These are phyloP conservation scores for Zaprionus davidi DNA, from an alignment of 1,140 invertebrate species.

Conservation along the genomic window DNA sequence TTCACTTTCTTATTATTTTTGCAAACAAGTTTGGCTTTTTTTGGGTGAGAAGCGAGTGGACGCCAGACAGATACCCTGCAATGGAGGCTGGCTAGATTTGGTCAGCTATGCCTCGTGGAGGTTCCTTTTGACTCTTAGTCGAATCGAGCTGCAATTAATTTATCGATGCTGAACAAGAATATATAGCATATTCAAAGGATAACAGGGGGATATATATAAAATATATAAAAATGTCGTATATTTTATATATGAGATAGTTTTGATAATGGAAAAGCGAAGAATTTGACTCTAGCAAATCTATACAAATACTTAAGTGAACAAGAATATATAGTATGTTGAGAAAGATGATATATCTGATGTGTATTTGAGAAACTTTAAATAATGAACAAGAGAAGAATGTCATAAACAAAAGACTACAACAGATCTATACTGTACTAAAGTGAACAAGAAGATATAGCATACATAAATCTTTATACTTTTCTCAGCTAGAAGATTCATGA, in stretches of 20 bases:
- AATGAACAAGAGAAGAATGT: no score
- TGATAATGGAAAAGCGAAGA: no score
- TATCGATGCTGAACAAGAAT: not conserved
- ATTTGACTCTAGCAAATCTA: no score
- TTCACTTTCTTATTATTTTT: conserved; percentile 82
- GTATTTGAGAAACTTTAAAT: no score
- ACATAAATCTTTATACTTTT: no score
- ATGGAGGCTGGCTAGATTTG: not conserved
- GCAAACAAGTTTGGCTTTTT: conserved; percentile 30
- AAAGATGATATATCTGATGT: no score
- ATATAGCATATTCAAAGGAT: not conserved
- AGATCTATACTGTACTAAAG: not conserved
- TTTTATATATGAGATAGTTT: no score
- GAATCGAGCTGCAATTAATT: not conserved
- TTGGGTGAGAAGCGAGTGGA: not conserved
- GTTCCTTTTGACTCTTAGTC: not conserved
- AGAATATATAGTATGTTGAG: no score
- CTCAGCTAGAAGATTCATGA: not conserved
- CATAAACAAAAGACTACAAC: no score
- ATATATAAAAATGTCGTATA: no score
- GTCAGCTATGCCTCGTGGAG: no score
- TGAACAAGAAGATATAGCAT: not conserved
- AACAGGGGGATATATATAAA: not conserved
- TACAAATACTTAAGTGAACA: no score
- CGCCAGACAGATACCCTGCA: conserved; percentile 5